Evolutionary conservation across 2,888 invertebrate species (phyloP), one percentile per base, ranked within the genome.

Genomic region (Antheraea yamamai): DNA sequence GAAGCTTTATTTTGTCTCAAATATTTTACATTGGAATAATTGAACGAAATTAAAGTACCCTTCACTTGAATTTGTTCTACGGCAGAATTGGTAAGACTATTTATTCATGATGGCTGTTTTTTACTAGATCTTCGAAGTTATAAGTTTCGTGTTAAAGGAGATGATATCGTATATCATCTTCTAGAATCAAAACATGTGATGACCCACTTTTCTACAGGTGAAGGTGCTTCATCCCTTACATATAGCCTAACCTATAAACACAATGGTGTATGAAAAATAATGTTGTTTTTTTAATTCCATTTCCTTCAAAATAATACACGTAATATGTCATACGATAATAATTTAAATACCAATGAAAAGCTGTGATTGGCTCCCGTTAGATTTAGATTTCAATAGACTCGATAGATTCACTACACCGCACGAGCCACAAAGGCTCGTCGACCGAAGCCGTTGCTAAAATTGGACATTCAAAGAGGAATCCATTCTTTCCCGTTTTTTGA

Each of bases 351-450:
- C 10, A 47, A 6, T 20, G 35, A 91, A 91, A 90, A 88, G 85
- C 88, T 88, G 88, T 91, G 89, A 92, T 91, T 92, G 91, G 88
- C 87, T 88, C 82, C 85, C 88, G 84, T 85, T 61, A 55, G 55
- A 55, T 61, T 61, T 87, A 84, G 84, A 82, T 83, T 82, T 35
- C 82, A 87, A 89, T 86, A 85, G 88, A 88, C 88, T 88, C 83
- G 76, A 79, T 79, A 80, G 85, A 83, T 84, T 82, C 83, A 80
- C 84, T 81, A 85, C 85, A 83, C 74, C 68, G 74, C 74, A 51
- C 70, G 18, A 58, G 14, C 52, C 52, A 70, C 74, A 74, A 74
- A 74, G 74, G 71, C 74, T 70, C 39, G 30, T 74, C 39, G 30
- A 71, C 47, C 55, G 35, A 55, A 74, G 55, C 55, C 71, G 35